phyloP scores from a whole-genome alignment of 53 echinoderm and acorn worm species.

The Crossaster papposus region DNA sequence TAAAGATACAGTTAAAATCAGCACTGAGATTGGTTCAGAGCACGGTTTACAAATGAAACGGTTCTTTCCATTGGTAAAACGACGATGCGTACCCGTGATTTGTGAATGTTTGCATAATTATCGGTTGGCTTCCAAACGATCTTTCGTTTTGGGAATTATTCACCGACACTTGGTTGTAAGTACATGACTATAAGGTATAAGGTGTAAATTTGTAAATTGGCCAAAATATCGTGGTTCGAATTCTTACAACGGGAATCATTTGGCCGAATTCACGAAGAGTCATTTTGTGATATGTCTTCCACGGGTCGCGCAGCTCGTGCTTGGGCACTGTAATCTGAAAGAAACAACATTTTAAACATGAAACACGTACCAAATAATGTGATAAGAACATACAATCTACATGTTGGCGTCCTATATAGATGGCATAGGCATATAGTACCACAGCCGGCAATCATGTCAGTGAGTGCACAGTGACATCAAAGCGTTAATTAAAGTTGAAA shows the following conservation, averaged over 20 bases:
- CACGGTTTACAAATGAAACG: neutral
- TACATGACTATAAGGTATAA: too few relatives aligned
- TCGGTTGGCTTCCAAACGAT: too few relatives aligned
- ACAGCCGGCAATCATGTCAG: too few relatives aligned
- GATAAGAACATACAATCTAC: neutral
- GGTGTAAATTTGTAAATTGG: too few relatives aligned
- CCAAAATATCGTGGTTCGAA: neutral
- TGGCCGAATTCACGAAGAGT: constrained; percentile 67
- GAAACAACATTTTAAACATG: neutral
- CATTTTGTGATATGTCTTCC: constrained; percentile 76
- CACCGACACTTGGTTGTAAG: too few relatives aligned
- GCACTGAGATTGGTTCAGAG: neutral
- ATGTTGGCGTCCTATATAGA: neutral
- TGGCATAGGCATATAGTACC: too few relatives aligned
- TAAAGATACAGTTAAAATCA: neutral
- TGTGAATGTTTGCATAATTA: too few relatives aligned
- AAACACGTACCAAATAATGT: neutral
- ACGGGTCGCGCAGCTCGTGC: constrained; percentile 67
- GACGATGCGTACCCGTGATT: neutral
- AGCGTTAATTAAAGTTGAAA: too few relatives aligned
- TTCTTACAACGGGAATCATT: constrained; percentile 73
- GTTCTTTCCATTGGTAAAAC: neutral
- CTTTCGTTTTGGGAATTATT: too few relatives aligned
- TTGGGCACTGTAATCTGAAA: constrained; percentile 72
- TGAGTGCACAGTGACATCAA: too few relatives aligned